Percentiles rank a stretch among this genome's conserved stretches.
Conservation (phyloP, 2,797 vertebrate species). For the Rallus crepitans region DNA sequence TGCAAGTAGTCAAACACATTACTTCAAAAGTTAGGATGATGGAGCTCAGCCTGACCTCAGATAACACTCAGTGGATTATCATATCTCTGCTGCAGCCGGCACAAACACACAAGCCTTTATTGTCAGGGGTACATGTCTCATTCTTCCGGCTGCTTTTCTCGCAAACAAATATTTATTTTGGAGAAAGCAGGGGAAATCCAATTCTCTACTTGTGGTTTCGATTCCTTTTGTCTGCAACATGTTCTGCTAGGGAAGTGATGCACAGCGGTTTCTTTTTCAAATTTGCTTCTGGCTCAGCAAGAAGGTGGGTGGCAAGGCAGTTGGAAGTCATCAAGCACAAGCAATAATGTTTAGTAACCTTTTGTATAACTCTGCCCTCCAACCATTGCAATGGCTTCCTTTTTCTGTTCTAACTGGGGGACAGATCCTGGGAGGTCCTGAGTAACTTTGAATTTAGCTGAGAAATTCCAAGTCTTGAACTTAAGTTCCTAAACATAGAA, state of each 20-base stretch:
- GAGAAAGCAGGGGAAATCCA: slow-evolving; percentile 72
- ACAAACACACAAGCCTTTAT: slow-evolving; percentile 63
- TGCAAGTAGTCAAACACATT: not conserved
- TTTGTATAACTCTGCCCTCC: slow-evolving; percentile 43
- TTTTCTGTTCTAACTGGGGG: not conserved
- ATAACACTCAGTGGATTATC: not conserved
- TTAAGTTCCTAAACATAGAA: not conserved
- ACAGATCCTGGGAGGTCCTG: slow-evolving; percentile 12
- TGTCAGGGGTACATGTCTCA: slow-evolving; percentile 46
- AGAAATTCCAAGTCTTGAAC: slow-evolving; percentile 6
- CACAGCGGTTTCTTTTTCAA: slow-evolving; percentile 66
- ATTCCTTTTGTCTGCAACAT: slow-evolving; percentile 70
- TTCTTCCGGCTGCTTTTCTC: slow-evolving; percentile 61
- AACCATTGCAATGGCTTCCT: slow-evolving; percentile 5
- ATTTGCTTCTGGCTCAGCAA: slow-evolving; percentile 64
- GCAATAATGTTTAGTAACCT: slow-evolving; percentile 43
- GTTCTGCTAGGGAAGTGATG: slow-evolving; percentile 67
- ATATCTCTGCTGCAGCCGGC: slow-evolving; percentile 47
- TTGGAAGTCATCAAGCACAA: slow-evolving; percentile 58
- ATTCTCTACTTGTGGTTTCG: slow-evolving; percentile 68
- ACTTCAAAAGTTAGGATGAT: not conserved
- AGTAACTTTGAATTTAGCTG: not conserved
- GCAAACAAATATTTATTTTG: slow-evolving; percentile 74
- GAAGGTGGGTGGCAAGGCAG: slow-evolving; percentile 62
- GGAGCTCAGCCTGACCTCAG: slow-evolving; percentile 15